Conservation (phyloP, 1,140 invertebrate genomes). For the Ostrea denselamellosa region DNA sequence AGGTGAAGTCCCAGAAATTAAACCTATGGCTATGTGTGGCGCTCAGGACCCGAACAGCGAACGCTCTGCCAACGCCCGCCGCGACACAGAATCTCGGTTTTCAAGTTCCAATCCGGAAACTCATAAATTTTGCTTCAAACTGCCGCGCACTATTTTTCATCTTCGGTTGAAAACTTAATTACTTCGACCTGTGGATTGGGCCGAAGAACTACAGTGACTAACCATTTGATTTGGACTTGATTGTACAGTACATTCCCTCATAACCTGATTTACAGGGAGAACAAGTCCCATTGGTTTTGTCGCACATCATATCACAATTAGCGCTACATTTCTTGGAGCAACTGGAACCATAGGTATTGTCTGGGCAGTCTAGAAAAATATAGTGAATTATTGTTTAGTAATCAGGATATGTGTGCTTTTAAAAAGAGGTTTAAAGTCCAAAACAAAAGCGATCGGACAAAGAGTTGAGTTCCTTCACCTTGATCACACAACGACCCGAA, state of each 20-base stretch:
- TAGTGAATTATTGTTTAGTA: background rate
- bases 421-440: too few species aligned
- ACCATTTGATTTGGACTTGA: slow-evolving; percentile 1
- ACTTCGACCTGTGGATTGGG: too few species aligned
- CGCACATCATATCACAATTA: background rate
- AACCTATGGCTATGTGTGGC: too few species aligned
- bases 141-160: too few species aligned
- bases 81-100: too few species aligned
- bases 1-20: too few species aligned
- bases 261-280: slow-evolving; percentile 20
- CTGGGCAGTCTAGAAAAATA: background rate
- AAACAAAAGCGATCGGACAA: too few species aligned
- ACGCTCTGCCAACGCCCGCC: too few species aligned
- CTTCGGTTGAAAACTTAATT: too few species aligned
- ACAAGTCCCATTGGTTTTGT: slow-evolving; percentile 36
- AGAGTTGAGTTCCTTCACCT: background rate
- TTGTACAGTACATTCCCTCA: background rate
- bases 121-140: too few species aligned
- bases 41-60: too few species aligned
- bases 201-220: background rate
- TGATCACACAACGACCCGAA: background rate
- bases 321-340: background rate
- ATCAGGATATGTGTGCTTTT: background rate
- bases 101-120: too few species aligned
- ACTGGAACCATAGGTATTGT: background rate